A percentile compares a stretch with the other conserved stretches of the same genome.
Evolutionary conservation across 2,888 invertebrate genomes (phyloP).

Genomic region (Piscicola geometra): DNA sequence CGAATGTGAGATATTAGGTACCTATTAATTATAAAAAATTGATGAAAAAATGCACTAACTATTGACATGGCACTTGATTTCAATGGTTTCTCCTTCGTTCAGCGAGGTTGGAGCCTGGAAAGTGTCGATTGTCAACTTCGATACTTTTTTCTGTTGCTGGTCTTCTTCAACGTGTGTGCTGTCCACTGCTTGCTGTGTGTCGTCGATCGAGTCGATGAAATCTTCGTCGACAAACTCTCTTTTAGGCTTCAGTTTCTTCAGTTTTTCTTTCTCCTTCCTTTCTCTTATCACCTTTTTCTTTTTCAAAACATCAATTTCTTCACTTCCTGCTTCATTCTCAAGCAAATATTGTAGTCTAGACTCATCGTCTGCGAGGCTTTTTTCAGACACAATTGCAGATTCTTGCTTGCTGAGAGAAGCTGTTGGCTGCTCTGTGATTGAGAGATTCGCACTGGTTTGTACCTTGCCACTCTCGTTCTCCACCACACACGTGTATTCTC

Average conservation of each 20-base stretch:
- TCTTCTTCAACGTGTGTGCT: not conserved
- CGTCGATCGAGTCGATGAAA: not conserved
- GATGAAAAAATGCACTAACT: slow-evolving; percentile 27
- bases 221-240: slow-evolving; percentile 6
- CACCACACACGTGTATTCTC: slow-evolving; percentile 23
- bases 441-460: not conserved
- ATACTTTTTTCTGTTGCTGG: not conserved
- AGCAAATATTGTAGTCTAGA: not conserved
- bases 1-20: no score
- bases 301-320: not conserved
- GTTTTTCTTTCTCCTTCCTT: slow-evolving; percentile 6
- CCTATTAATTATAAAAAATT: no score
- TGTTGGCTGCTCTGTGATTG: not conserved
- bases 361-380: not conserved
- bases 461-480: slow-evolving; percentile 23
- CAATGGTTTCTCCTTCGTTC: slow-evolving; percentile 36
- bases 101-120: slow-evolving; percentile 22
- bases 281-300: not conserved
- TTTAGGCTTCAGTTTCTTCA: not conserved
- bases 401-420: not conserved
- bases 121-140: not conserved
- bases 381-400: not conserved
- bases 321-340: not conserved
- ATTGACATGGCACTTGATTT: slow-evolving; percentile 35
- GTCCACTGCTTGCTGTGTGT: not conserved